Conservation (phyloP, 2,797 vertebrate species). For the Arctocebus calabarensis region DNA sequence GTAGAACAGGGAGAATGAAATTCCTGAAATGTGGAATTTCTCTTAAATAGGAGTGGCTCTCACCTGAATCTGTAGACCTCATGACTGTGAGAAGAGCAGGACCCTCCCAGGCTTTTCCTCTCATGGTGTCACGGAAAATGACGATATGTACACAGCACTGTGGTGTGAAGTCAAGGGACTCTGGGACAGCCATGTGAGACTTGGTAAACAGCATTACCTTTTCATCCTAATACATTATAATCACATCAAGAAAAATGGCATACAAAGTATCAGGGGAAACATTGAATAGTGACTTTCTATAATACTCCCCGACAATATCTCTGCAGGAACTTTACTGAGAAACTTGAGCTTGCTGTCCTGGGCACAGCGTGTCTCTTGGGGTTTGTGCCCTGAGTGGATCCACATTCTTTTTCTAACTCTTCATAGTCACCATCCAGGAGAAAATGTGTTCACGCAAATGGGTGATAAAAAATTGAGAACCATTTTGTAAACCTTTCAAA, state of each 20-base stretch:
- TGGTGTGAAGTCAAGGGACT: not conserved
- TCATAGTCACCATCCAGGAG: not conserved
- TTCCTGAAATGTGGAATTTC: not conserved
- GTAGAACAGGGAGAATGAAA: not conserved
- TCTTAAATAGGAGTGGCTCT: not conserved
- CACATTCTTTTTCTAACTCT: not conserved
- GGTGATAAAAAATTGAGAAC: constrained; percentile 67
- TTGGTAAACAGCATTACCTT: not conserved
- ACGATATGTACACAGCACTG: too few species aligned
- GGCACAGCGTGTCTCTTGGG: fast-evolving
- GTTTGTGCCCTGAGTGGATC: not conserved
- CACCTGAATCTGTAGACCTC: not conserved
- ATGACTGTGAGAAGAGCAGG: not conserved
- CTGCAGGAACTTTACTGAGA: not conserved
- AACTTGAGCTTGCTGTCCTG: not conserved
- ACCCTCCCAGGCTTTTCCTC: not conserved
- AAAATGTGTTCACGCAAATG: not conserved
- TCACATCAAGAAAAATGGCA: not conserved
- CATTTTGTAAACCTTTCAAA: constrained; percentile 69
- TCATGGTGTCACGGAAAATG: not conserved
- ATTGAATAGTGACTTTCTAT: not conserved
- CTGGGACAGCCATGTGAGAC: too few species aligned
- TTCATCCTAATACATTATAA: not conserved
- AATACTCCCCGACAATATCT: not conserved
- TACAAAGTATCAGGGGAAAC: not conserved